Percentiles rank a stretch among this genome's conserved stretches.
Evolutionary conservation across 1,140 invertebrate species (phyloP).

Genomic region (Drosophila trapezifrons): DNA sequence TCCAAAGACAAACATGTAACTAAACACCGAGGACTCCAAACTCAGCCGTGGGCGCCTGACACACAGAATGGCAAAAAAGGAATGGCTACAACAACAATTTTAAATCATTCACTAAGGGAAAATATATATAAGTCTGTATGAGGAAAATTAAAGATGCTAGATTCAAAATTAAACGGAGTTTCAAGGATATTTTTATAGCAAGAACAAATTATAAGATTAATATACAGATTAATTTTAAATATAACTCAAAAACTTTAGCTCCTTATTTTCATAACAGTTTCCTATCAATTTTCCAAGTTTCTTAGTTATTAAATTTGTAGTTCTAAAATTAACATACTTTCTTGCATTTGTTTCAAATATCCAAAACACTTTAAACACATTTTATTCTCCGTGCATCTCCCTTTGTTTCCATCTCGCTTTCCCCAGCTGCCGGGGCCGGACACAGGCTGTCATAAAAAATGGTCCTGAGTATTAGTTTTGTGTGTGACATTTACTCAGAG

Average conservation of each 20-base stretch:
- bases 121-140: rapidly evolving
- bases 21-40: slow-evolving; percentile 64
- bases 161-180: neutral
- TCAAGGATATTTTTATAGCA: too few species aligned
- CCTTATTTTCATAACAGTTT: too few species aligned
- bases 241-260: too few species aligned
- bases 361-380: neutral
- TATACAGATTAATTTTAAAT: neutral
- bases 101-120: slow-evolving; percentile 24
- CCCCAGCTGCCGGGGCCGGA: slow-evolving; percentile 8
- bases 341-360: too few species aligned
- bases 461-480: slow-evolving; percentile 76
- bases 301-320: too few species aligned
- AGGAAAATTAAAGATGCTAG: too few species aligned
- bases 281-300: too few species aligned
- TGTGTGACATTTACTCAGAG: slow-evolving; percentile 77
- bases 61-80: slow-evolving; percentile 23
- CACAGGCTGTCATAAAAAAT: slow-evolving; percentile 76
- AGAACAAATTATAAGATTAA: too few species aligned
- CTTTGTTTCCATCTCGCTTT: neutral
- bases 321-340: too few species aligned
- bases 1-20: slow-evolving; percentile 70
- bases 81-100: slow-evolving; percentile 33
- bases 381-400: slow-evolving; percentile 8
- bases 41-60: slow-evolving; percentile 25